Percentiles rank a stretch among this genome's conserved stretches.
Conservation (phyloP, 1,140 invertebrate species). For the Orussus abietinus region DNA sequence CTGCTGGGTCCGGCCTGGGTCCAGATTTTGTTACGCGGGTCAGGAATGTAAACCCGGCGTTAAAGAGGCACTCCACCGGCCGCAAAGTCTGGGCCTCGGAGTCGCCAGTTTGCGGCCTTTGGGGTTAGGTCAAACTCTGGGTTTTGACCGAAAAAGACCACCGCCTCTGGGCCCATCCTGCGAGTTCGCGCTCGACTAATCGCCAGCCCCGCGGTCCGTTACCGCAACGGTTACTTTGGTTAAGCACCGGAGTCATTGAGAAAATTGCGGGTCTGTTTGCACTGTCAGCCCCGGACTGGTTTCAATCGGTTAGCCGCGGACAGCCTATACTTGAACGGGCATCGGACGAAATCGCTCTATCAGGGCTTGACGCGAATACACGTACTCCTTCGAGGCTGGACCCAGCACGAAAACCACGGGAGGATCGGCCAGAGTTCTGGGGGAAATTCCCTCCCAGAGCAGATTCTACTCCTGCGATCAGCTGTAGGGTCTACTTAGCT, state of each 20-base stretch:
- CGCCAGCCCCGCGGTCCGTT: conserved; percentile 31
- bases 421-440: background rate
- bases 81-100: no score
- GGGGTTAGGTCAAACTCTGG: no score
- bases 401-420: no score
- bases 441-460: background rate
- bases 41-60: no score
- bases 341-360: conserved; percentile 45
- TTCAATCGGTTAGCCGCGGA: conserved; percentile 45
- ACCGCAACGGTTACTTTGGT: conserved; percentile 42
- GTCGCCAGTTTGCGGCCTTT: no score
- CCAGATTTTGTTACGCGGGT: no score
- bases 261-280: conserved; percentile 51
- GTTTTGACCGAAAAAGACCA: conserved; percentile 6
- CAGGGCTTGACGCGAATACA: no score
- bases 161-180: conserved; percentile 16
- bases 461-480: no score
- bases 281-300: conserved; percentile 48
- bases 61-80: no score
- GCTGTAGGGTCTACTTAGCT: no score
- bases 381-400: no score
- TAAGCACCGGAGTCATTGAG: conserved; percentile 49
- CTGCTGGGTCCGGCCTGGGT: no score
- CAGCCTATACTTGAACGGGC: conserved; percentile 47
- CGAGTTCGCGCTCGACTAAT: conserved; percentile 29